phyloP scores from a whole-genome alignment of 2,888 invertebrate species.

The Belgica antarctica region DNA sequence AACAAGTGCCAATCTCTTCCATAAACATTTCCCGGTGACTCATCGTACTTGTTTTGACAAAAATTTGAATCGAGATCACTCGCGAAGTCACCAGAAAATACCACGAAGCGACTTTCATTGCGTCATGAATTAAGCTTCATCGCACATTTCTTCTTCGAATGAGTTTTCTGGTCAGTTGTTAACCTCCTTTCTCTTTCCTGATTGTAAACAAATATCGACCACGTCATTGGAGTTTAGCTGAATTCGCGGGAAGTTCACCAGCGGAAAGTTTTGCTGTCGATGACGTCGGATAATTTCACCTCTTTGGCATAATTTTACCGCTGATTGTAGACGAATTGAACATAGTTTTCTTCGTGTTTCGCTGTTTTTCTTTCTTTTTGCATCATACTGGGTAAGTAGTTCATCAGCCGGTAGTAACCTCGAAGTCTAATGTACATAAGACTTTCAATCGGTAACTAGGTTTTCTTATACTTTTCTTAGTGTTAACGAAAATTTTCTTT shows the following conservation, averaged over 20 bases:
- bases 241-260: background rate
- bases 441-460: slow-evolving; percentile 30
- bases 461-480: slow-evolving; percentile 13
- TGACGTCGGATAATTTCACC: background rate
- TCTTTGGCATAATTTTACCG: background rate
- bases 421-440: slow-evolving; percentile 23
- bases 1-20: too few relatives aligned
- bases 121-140: background rate
- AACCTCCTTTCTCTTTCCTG: slow-evolving; percentile 41
- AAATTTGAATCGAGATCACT: background rate
- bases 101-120: background rate
- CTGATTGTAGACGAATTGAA: background rate
- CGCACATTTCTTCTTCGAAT: background rate
- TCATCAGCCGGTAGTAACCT: slow-evolving; percentile 44
- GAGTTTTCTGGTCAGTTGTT: background rate
- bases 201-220: slow-evolving; percentile 22
- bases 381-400: slow-evolving; percentile 44
- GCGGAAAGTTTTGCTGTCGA: background rate
- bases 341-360: too few relatives aligned
- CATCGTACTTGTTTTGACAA: background rate
- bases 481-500: background rate
- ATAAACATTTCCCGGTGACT: background rate
- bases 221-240: slow-evolving; percentile 31
- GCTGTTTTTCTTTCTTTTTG: slow-evolving; percentile 33
- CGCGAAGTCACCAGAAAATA: background rate